Conservation (phyloP, 2,797 vertebrate genomes). For the Melanotaenia trifasciata region DNA sequence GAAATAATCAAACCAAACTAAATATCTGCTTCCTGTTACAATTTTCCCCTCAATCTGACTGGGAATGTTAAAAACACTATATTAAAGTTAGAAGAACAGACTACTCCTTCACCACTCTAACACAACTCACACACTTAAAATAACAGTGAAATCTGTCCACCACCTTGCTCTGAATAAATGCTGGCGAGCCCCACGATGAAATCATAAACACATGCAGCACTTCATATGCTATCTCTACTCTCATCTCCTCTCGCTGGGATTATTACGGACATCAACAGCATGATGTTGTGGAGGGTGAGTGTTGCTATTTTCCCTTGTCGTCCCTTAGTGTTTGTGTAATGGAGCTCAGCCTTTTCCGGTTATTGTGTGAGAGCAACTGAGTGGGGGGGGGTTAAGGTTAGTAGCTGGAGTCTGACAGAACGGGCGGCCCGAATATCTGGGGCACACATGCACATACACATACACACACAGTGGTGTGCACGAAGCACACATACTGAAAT, state of each 20-base stretch:
- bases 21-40: not conserved
- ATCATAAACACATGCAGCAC: conserved; percentile 13
- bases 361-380: conserved; percentile 75
- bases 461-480: conserved; percentile 12
- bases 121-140: conserved; percentile 5
- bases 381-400: conserved; percentile 13
- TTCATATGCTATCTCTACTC: conserved; percentile 10
- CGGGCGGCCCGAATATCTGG: conserved; percentile 60
- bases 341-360: conserved; percentile 83
- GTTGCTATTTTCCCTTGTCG: conserved; percentile 72
- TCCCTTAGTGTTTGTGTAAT: conserved; percentile 76
- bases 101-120: not conserved
- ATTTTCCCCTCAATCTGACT: not conserved
- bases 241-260: conserved; percentile 48
- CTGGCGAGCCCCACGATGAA: not conserved
- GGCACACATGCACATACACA: conserved; percentile 28
- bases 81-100: not conserved
- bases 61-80: not conserved
- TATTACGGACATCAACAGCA: conserved; percentile 63
- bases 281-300: conserved; percentile 70
- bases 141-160: conserved; percentile 29
- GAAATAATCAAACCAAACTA: not conserved
- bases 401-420: conserved; percentile 55
- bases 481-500: conserved; percentile 44
- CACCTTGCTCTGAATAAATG: conserved; percentile 12